A percentile compares a stretch with the other conserved stretches of the same genome.
phyloP scores from a whole-genome alignment of 2,888 invertebrate species.

The Heteropelma amictum region DNA sequence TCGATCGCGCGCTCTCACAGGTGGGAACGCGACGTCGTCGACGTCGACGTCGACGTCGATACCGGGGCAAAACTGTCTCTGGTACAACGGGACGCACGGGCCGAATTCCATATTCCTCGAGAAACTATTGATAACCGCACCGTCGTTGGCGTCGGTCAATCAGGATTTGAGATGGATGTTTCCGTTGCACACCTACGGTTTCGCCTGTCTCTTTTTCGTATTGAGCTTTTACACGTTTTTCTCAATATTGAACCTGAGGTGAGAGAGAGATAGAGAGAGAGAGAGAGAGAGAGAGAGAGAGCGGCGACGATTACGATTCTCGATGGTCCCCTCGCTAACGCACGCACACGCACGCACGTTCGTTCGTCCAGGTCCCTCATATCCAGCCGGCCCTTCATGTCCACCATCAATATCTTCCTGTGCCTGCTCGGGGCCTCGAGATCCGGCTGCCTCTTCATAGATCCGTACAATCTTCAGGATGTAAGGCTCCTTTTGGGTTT shows the following conservation, averaged over 20 bases:
- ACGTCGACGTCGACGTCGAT: slow-evolving; percentile 61
- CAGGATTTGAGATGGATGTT: slow-evolving; percentile 79
- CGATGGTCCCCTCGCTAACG: too few relatives aligned
- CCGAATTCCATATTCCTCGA: slow-evolving; percentile 64
- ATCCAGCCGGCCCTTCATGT: slow-evolving; percentile 80
- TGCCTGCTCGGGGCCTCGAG: slow-evolving; percentile 79
- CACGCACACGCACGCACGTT: too few relatives aligned
- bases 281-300: background rate
- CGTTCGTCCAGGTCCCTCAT: slow-evolving; percentile 78
- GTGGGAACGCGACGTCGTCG: slow-evolving; percentile 65
- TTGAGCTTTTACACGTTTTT: slow-evolving; percentile 80
- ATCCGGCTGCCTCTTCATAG: slow-evolving; percentile 80
- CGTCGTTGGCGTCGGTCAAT: slow-evolving; percentile 73
- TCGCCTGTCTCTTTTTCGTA: slow-evolving; percentile 80
- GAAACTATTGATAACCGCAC: slow-evolving; percentile 69
- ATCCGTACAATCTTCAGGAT: slow-evolving; percentile 80
- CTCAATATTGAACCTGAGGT: slow-evolving; percentile 80
- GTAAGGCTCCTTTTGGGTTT: too few relatives aligned
- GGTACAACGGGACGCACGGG: slow-evolving; percentile 59
- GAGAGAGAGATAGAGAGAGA: slow-evolving; percentile 31
- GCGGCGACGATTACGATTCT: background rate
- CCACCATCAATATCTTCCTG: slow-evolving; percentile 80
- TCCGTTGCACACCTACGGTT: slow-evolving; percentile 80
- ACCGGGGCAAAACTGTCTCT: slow-evolving; percentile 67
- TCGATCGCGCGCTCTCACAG: slow-evolving; percentile 52